Conservation (phyloP, 2,797 vertebrate species). For the Triplophysa bombifrons region DNA sequence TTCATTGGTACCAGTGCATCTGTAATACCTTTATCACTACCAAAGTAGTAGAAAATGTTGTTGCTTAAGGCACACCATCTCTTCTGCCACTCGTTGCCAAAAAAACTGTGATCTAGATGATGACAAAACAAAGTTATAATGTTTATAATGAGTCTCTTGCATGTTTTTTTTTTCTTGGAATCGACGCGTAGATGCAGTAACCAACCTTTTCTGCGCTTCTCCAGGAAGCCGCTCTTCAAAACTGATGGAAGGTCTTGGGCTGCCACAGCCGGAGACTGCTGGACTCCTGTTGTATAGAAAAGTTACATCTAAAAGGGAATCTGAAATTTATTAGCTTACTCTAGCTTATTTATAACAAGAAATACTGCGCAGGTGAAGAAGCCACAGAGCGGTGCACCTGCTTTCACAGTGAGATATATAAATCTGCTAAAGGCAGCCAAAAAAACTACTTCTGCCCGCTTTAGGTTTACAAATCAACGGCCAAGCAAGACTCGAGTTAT, state of each 20-base stretch:
- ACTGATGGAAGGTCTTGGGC: conserved; percentile 88
- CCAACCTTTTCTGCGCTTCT: conserved; percentile 96
- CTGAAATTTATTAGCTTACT: conserved; percentile 11
- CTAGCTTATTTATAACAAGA: conserved; percentile 5
- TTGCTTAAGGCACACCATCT: conserved; percentile 93
- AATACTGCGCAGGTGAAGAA: conserved; percentile 9
- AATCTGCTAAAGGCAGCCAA: conserved; percentile 1
- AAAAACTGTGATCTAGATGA: conserved; percentile 92
- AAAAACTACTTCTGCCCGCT: conserved; percentile 3
- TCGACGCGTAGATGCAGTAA: neutral
- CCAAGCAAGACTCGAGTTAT: conserved; percentile 25
- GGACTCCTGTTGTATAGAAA: conserved; percentile 69
- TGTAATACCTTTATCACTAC: conserved; percentile 90
- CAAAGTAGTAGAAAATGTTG: conserved; percentile 92
- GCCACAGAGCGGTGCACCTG: conserved; percentile 2
- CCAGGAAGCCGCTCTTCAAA: conserved; percentile 91
- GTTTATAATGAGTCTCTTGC: neutral
- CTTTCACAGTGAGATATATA: neutral
- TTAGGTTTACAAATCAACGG: conserved; percentile 28
- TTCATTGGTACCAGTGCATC: neutral
- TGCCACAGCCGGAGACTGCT: conserved; percentile 85
- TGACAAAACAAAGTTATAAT: neutral
- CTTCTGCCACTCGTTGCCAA: conserved; percentile 97
- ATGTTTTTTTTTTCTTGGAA: neutral
- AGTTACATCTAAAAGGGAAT: conserved; percentile 16